phyloP scores from a whole-genome alignment of 2,888 invertebrate species.

The Parnassius mnemosyne region DNA sequence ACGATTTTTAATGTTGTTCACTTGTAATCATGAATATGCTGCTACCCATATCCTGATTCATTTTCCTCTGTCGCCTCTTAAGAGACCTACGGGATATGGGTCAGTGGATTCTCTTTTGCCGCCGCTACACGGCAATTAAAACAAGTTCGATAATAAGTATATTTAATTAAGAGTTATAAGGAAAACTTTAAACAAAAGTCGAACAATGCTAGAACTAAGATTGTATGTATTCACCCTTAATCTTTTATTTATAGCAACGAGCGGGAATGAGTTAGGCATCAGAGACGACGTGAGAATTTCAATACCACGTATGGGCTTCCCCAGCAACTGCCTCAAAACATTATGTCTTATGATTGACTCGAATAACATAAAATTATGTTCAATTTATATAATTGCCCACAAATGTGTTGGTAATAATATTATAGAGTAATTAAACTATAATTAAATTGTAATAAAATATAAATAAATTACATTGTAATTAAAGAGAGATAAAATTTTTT shows the following conservation, averaged over 20 bases:
- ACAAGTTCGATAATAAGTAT: background rate
- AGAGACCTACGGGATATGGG: too few species aligned
- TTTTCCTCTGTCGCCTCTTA: too few species aligned
- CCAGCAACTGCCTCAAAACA: slow-evolving; percentile 39
- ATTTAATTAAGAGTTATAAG: slow-evolving; percentile 3
- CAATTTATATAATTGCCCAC: slow-evolving; percentile 3
- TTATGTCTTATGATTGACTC: slow-evolving; percentile 31
- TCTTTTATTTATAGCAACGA: slow-evolving; percentile 44
- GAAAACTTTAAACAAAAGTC: slow-evolving; percentile 4
- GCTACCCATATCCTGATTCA: too few species aligned
- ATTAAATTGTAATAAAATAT: too few species aligned
- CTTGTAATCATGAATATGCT: too few species aligned
- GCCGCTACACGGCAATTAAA: too few species aligned
- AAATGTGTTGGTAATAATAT: too few species aligned
- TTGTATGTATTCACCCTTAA: slow-evolving; percentile 36
- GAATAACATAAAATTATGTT: slow-evolving; percentile 15
- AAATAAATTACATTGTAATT: too few species aligned
- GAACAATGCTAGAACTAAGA: slow-evolving; percentile 14
- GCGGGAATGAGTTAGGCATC: slow-evolving; percentile 29
- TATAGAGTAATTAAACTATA: too few species aligned
- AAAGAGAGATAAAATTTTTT: too few species aligned
- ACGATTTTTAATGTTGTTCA: too few species aligned
- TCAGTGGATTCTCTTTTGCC: too few species aligned
- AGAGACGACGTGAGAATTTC: slow-evolving; percentile 53
- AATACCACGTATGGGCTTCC: slow-evolving; percentile 59